Base-by-base conservation (phyloP, 1,140 invertebrate genomes). In the Uloborus diversus region DNA sequence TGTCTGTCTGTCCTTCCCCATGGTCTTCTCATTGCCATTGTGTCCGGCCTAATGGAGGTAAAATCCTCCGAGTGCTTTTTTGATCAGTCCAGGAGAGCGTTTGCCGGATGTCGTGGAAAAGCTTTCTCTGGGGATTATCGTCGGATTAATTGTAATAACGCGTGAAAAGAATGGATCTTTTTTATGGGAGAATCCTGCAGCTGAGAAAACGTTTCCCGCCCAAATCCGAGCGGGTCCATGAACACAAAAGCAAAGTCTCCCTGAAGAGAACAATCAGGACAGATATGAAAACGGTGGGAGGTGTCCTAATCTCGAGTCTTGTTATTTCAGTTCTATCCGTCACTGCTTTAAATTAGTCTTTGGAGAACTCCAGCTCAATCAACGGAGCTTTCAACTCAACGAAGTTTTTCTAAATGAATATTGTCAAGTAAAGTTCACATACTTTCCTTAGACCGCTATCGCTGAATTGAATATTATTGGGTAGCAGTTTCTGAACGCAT, bases 81-180 rank as follows among this genome's bases (percentile, higher is more conserved):
- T 9, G 9, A 13, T 42, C 17, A 17, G 37, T 13, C 9, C 37
- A 42, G 17, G 37, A n/a, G 37, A 42, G 9, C 37, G 37, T 42
- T n/a, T n/a, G n/a, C 37, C 37, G 68, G 51, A 37, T 27, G 30
- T 35, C 57, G 51, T 57, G 37, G 57, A 70, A 70, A 33, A 30
- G 35, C 57, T 57, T 28, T 25, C 30, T 7, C n/a, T n/a, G n/a
- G 20, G 68, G 51, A 70, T 70, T 70, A 70, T 70, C 57, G 68
- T 30, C 51, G 68, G 68, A 70, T 70, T 70, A 70, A 70, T 70
- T 57, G 68, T 70, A 70, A 70, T 70, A 70, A 53, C 49, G 68
- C 68, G 68, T 70, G 68, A 70, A 70, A 70, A 68, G 20, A 70
- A 53, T 32, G 42, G 49, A 37, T 32, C 66, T 56, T 56, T 57